phyloP scores from a whole-genome alignment of 2,888 invertebrate species.

The Sussaba pulchella region DNA sequence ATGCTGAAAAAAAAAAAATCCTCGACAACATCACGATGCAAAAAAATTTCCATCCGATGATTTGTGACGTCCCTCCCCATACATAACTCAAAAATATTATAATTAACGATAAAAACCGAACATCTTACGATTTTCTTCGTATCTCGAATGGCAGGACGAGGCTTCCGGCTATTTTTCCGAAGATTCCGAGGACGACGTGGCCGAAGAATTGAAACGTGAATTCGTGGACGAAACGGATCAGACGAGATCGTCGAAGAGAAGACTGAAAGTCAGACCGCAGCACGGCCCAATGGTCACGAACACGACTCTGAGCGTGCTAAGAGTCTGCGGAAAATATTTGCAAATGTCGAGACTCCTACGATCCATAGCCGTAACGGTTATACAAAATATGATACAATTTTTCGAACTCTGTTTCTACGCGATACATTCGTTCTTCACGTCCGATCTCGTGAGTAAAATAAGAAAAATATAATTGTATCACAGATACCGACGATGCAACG shows the following conservation, averaged over 20 bases:
- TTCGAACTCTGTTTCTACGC: slow-evolving; percentile 97
- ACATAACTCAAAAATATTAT: no score
- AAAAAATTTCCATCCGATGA: no score
- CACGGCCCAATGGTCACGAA: slow-evolving; percentile 92
- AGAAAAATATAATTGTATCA: slow-evolving; percentile 17
- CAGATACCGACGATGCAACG: no score
- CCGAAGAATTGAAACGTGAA: slow-evolving; percentile 90
- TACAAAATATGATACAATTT: slow-evolving; percentile 95
- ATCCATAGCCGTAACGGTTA: slow-evolving; percentile 95
- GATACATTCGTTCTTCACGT: slow-evolving; percentile 94
- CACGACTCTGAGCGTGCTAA: slow-evolving; percentile 94
- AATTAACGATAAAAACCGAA: no score
- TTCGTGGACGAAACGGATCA: slow-evolving; percentile 88
- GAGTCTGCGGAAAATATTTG: slow-evolving; percentile 96
- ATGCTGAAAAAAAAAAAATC: no score
- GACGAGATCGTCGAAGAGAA: slow-evolving; percentile 72
- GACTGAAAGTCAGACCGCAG: slow-evolving; percentile 38
- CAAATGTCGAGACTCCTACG: slow-evolving; percentile 96
- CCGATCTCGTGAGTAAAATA: slow-evolving; percentile 88
- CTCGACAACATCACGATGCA: no score
- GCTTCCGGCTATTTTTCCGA: slow-evolving; percentile 85
- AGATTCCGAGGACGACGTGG: slow-evolving; percentile 86
- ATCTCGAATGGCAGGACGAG: slow-evolving; percentile 79
- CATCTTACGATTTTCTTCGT: no score
- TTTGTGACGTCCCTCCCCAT: no score